Base-by-base conservation (phyloP, 2,797 vertebrate species). In the Hippopotamyrus pictus region DNA sequence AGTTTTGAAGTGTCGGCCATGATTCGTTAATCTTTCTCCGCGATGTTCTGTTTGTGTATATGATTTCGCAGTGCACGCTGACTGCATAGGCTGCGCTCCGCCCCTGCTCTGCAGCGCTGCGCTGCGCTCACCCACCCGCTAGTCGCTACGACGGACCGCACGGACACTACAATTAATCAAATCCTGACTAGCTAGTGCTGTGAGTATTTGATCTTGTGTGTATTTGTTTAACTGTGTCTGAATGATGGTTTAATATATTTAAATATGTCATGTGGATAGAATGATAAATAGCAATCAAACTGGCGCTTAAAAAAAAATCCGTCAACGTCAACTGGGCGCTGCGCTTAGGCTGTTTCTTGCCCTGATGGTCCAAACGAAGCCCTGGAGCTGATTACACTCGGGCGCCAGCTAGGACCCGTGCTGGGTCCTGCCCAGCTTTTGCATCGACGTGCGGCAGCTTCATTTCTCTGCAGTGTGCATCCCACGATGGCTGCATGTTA, bases 51-150 rank as follows among this genome's bases (percentile, higher is more conserved):
- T 82, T 12, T 65, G 44, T 89, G 57, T 89, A 33, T 44, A 62
- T 79, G 12, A 76, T 37, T 87, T 76, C 48, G 89, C 46, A 73
- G 12, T 53, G 62, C 59, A 41, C 62, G n/a, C 41, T 37, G 86
- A 17, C 65, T 50, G 73, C 86, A 65, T 86, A 83, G 62, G 57
- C 69, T 89, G 83, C 86, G 86, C 89, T 90, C 86, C 89, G 89
- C 89, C 89, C 86, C 54, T n/a, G 53, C n/a, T 88, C 73, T 51
- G 54, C 86, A 90, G 87, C 73, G 37, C 87, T 44, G 37, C 25
- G 51, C n/a, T 79, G 44, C 29, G 54, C 22, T 83, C 69, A 11
- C 48, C 65, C 86, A 48, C 86, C 41, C 65, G 62, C 44, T 29
- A 48, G 37, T 89, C 54, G 37, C 44, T 53, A 50, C 82, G 54